Evolutionary conservation across 2,888 invertebrate species (phyloP), one percentile per base, ranked within the genome.

Genomic region (Melangyna quadrimaculata): DNA sequence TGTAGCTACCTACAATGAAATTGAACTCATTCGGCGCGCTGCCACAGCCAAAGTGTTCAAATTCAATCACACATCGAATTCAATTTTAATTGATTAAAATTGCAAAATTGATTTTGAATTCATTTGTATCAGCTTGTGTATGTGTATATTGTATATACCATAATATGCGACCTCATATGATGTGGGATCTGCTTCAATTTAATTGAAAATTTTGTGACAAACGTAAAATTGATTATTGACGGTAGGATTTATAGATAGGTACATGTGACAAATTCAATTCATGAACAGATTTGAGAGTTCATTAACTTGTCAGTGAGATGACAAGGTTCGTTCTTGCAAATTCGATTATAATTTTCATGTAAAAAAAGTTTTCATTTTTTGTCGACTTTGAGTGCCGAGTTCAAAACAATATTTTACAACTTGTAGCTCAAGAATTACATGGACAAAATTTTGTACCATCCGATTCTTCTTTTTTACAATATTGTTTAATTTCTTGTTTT

Each of bases 11-110:
- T 14, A 24, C 6, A 51, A 51, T 51, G 51, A 24, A 24, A 51
- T n/a, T 51, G 51, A 27, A 51, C 27, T 51, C 24, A 51, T 51
- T 51, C 51, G 24, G 14, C 7, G 24, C 32, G 22, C 14, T 43
- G 32, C 45, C 45, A 45, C 14, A 35, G 32, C 45, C 45, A 45
- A 32, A 53, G 77, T 51, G 29, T 48, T 77, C 45, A 81, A 77
- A 81, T 81, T 81, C 81, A 81, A 77, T 81, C 71, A 81, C 27
- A 67, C 65, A 81, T 51, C 77, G 71, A 81, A 81, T 81, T 81
- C 77, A 77, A 77, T 81, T 78, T 67, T 65, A 72, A 81, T 77
- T 81, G 81, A 77, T 78, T 71, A 67, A 71, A 71, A 75, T 70
- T 75, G 43, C 55, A 48, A 81, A 81, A 81, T 81, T 81, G 81